Evolutionary conservation across 1,140 invertebrate genomes (phyloP).

Genomic region (Drepana arcuata): DNA sequence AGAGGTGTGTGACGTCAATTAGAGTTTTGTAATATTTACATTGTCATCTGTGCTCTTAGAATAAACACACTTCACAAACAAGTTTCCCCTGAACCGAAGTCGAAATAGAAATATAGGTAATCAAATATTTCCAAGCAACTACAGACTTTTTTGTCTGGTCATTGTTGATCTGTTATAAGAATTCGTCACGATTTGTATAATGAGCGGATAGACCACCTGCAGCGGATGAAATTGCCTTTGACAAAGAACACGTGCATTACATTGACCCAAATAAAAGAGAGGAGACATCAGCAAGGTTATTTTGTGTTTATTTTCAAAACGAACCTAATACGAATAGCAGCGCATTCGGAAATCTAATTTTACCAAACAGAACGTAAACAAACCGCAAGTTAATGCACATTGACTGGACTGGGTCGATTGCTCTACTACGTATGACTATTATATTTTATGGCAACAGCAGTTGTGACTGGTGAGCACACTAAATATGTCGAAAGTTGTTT

Average conservation of each 20-base stretch:
- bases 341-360: constrained; percentile 55
- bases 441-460: constrained; percentile 35
- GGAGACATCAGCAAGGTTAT: constrained; percentile 55
- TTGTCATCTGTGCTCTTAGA: too few species aligned
- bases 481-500: constrained; percentile 50
- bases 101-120: too few species aligned
- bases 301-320: constrained; percentile 61
- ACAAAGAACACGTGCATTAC: constrained; percentile 52
- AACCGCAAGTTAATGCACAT: constrained; percentile 44
- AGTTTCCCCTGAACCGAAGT: too few species aligned
- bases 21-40: too few species aligned
- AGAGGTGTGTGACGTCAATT: too few species aligned
- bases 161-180: too few species aligned
- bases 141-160: too few species aligned
- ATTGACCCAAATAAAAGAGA: constrained; percentile 63
- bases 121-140: too few species aligned
- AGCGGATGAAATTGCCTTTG: too few species aligned
- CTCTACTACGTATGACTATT: constrained; percentile 38
- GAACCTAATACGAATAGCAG: constrained; percentile 48
- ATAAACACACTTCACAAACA: too few species aligned
- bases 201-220: too few species aligned
- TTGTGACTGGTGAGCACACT: constrained; percentile 32
- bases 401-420: constrained; percentile 21
- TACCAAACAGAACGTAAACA: constrained; percentile 64
- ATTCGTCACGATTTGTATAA: too few species aligned